A percentile compares a stretch with the other conserved stretches of the same genome.
Evolutionary conservation across 2,797 vertebrate species (phyloP).

Genomic region (Clarias laeviceps): DNA sequence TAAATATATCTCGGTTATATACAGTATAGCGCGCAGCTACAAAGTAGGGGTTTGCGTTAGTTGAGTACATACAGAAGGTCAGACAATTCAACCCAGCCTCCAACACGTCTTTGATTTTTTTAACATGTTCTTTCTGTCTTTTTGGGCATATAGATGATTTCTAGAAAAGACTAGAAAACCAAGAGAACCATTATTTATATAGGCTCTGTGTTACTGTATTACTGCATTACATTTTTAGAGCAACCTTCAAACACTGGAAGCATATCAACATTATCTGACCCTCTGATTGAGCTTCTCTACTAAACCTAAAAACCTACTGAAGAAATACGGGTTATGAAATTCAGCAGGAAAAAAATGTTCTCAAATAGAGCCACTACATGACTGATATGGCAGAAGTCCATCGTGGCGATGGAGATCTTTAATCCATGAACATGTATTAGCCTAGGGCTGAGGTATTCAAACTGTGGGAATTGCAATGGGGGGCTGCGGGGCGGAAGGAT

Average conservation of each 20-base stretch:
- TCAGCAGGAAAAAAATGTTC: slow-evolving; percentile 4
- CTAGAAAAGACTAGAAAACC: background rate
- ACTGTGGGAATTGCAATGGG: slow-evolving; percentile 17
- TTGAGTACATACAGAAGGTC: background rate
- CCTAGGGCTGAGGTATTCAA: slow-evolving; percentile 32
- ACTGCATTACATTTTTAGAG: background rate
- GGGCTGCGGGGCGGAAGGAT: background rate
- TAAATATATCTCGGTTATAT: background rate
- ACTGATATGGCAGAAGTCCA: slow-evolving; percentile 27
- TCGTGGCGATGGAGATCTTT: slow-evolving; percentile 30
- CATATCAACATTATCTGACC: background rate
- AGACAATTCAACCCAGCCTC: background rate
- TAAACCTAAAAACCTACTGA: background rate
- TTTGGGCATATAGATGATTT: background rate
- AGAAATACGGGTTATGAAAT: slow-evolving; percentile 14
- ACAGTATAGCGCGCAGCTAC: background rate
- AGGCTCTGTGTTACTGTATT: background rate
- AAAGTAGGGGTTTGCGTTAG: background rate
- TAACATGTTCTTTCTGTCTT: background rate
- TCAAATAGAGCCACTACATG: slow-evolving; percentile 4
- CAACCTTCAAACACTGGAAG: background rate
- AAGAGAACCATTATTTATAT: background rate
- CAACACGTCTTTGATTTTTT: background rate
- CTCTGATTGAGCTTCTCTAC: background rate
- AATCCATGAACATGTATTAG: slow-evolving; percentile 30